Evolutionary conservation across 2,888 invertebrate species (phyloP).

Genomic region (Galeopsomyia nigrocyanea): DNA sequence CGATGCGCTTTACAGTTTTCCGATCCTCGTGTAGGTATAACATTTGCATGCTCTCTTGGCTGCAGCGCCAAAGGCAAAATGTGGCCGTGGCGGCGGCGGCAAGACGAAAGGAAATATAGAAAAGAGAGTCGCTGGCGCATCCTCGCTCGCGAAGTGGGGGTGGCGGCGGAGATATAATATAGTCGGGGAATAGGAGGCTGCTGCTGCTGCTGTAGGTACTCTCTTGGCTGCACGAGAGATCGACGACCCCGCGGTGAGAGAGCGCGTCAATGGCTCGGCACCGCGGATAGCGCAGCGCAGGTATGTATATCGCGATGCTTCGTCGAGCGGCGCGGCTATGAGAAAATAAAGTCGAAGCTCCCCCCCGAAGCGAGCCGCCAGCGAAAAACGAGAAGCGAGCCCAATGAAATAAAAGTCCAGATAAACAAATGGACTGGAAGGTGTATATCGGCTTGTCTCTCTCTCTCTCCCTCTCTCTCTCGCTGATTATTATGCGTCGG

Average conservation of each 20-base stretch:
- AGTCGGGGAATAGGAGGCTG: conserved; percentile 37
- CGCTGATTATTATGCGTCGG: too few relatives aligned
- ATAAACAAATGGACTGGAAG: conserved; percentile 34
- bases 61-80: too few relatives aligned
- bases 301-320: neutral
- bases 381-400: conserved; percentile 13
- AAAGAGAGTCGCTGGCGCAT: too few relatives aligned
- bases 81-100: neutral
- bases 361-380: neutral
- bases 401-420: conserved; percentile 18
- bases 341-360: conserved; percentile 34
- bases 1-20: too few relatives aligned
- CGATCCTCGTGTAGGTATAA: too few relatives aligned
- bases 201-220: too few relatives aligned
- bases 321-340: conserved; percentile 11
- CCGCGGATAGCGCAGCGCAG: neutral
- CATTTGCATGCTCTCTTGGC: too few relatives aligned
- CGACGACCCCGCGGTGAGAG: conserved; percentile 14
- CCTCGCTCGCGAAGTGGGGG: neutral
- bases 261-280: conserved; percentile 22
- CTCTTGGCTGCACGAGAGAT: neutral
- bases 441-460: neutral
- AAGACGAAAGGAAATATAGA: conserved; percentile 10
- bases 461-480: too few relatives aligned
- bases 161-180: conserved; percentile 41